These are phyloP conservation scores for Nezara viridula DNA, from an alignment of 2,888 invertebrate genomes.

Conservation along the genomic window DNA sequence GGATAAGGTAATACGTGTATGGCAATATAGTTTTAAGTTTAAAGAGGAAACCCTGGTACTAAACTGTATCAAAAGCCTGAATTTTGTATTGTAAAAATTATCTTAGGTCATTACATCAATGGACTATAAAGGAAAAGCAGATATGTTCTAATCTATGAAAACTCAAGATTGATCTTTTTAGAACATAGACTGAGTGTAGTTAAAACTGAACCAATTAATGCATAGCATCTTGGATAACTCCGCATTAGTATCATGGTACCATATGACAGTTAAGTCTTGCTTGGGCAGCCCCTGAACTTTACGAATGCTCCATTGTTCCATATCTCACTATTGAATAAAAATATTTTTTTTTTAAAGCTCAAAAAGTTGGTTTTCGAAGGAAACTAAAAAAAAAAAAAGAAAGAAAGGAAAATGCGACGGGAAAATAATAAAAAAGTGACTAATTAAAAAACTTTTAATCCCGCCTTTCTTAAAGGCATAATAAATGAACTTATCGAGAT, in stretches of 20 bases:
- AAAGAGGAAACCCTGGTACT: too few relatives aligned
- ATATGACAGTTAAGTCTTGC: conserved; percentile 26
- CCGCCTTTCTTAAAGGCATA: conserved; percentile 11
- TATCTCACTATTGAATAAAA: background rate
- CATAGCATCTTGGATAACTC: conserved; percentile 14
- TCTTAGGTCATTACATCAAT: too few relatives aligned
- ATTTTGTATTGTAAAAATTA: too few relatives aligned
- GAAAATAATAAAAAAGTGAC: background rate
- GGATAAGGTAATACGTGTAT: too few relatives aligned
- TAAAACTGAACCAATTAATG: background rate
- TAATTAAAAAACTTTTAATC: conserved; percentile 44
- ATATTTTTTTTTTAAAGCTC: too few relatives aligned
- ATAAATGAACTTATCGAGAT: conserved; percentile 44
- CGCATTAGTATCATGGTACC: background rate
- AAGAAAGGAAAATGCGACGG: background rate
- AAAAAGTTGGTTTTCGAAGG: too few relatives aligned
- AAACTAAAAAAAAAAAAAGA: background rate
- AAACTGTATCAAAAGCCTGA: too few relatives aligned
- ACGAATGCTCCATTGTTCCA: background rate
- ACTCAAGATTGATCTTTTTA: background rate
- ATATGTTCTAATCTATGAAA: too few relatives aligned
- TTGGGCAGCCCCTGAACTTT: background rate
- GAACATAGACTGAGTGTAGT: background rate
- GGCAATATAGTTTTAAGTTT: too few relatives aligned
- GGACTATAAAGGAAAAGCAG: too few relatives aligned